Evolutionary conservation across 2,113 vertebrate genomes (phyloP).

Genomic region (Dromaius novaehollandiae): DNA sequence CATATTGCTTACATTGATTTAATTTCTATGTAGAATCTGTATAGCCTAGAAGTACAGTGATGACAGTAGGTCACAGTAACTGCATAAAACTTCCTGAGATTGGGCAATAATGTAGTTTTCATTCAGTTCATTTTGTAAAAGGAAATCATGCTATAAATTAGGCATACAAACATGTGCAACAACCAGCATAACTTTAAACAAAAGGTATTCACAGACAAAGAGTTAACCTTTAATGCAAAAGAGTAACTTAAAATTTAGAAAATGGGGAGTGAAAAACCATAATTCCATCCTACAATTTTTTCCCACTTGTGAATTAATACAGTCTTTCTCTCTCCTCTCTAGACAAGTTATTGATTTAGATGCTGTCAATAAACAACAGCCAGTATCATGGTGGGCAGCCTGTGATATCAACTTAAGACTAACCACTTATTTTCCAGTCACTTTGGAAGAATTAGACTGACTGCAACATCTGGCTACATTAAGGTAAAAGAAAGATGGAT

Average conservation of each 20-base stretch:
- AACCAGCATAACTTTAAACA: background rate
- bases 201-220: background rate
- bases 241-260: background rate
- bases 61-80: background rate
- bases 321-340: background rate
- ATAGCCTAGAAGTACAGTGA: background rate
- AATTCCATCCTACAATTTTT: background rate
- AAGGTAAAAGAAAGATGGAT: background rate
- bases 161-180: background rate
- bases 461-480: background rate
- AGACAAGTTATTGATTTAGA: background rate
- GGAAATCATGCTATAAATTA: background rate
- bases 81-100: slow-evolving; percentile 29
- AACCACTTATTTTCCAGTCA: background rate
- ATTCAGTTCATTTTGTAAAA: background rate
- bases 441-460: background rate
- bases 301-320: background rate
- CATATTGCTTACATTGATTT: background rate
- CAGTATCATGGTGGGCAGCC: rapidly evolving
- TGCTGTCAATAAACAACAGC: background rate
- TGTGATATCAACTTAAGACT: rapidly evolving
- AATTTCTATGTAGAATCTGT: background rate
- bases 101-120: background rate
- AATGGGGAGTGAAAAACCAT: background rate
- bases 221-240: background rate